These are phyloP conservation scores for Chamaea fasciata DNA, from an alignment of 2,113 vertebrate genomes.

Conservation along the genomic window DNA sequence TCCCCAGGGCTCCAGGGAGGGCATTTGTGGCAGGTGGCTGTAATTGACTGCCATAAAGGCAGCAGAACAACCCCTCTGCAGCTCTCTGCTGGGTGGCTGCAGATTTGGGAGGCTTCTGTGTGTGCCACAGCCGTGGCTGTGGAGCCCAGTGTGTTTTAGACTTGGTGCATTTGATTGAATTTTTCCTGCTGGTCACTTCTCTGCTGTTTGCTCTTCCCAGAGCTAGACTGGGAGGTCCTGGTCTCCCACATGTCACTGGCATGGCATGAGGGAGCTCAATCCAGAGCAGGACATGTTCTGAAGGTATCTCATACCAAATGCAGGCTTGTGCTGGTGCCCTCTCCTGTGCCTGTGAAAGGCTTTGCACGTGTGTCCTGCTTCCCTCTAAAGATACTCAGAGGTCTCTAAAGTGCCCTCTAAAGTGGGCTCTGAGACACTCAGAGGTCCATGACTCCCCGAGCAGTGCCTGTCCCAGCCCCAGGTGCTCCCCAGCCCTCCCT, in stretches of 20 bases:
- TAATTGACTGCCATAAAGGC: not conserved
- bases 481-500: not conserved
- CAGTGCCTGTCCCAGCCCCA: not conserved
- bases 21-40: not conserved
- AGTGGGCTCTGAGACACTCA: not conserved
- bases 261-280: not conserved
- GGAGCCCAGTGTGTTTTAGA: not conserved
- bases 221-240: not conserved
- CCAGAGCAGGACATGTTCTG: not conserved
- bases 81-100: not conserved
- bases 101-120: not conserved
- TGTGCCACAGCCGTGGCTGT: not conserved
- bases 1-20: not conserved
- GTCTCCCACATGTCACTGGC: not conserved
- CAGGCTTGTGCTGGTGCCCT: not conserved
- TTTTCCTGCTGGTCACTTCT: not conserved
- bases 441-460: not conserved
- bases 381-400: not conserved
- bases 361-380: not conserved
- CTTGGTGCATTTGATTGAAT: not conserved
- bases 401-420: not conserved
- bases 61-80: not conserved
- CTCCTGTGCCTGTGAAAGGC: not conserved
- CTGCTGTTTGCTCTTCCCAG: not conserved
- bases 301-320: not conserved